Base-by-base conservation (phyloP, 2,888 invertebrate species). In the Xylota segnis region DNA sequence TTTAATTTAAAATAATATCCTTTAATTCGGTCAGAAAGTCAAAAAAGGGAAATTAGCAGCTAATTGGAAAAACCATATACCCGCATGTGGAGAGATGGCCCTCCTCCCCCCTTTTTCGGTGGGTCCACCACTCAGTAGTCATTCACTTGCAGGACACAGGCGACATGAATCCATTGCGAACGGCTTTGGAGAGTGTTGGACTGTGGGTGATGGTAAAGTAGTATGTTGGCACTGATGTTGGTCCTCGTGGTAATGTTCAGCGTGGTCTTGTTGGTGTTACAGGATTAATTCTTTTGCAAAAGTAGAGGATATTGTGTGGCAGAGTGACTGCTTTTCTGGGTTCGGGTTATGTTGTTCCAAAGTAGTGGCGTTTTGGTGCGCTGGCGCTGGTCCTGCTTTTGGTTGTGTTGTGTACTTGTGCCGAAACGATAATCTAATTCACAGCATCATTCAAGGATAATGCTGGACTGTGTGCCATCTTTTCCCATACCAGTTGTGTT, bases 1-100 rank as follows among this genome's bases (percentile, higher is more conserved):
- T 81, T 84, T 84, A 56, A 84, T 81, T 84, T 79, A 81, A 84
- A 79, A 81, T 81, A 81, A 75, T 84, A 81, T 84, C 84, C 81
- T 79, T 75, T 79, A 84, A 84, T 79, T 71, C 58, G 81, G 84
- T 75, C 59, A 37, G 75, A 75, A 75, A 75, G 70, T 71, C 59
- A 61, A 63, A 75, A 75, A 43, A 68, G 63, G 75, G 56, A 84
- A 84, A 84, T 84, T 81, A 84, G 79, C 81, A 81, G 84, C 84
- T 84, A 84, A 84, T 84, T 84, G 84, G 75, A 59, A 84, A 81
- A 75, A 84, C 84, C 84, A 59, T 79, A 59, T 79, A 81, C 65
- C 66, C 75, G 59, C 81, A 70, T 75, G 58, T 75, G 18, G 74
- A 23, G 47, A 56, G 63, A 43, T 47, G 23, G 23, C 75, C 29